Conservation (phyloP, 2,797 vertebrate genomes). For the Meriones psammophilus region DNA sequence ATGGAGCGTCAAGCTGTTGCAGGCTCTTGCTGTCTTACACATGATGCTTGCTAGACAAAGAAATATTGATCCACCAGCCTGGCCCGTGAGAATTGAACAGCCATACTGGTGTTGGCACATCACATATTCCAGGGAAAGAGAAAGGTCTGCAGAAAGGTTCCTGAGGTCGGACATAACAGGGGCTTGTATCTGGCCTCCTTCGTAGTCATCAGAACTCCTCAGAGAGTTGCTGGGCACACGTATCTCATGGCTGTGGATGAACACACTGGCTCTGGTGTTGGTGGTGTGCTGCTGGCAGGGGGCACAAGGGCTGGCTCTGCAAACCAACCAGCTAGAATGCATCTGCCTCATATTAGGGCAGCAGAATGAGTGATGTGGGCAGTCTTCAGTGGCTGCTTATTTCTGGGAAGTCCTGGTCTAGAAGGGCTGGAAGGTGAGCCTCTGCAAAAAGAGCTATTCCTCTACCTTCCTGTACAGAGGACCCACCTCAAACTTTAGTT, state of each 20-base stretch:
- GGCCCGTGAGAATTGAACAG: background rate
- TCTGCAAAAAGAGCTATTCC: background rate
- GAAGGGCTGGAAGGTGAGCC: background rate
- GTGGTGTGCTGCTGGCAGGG: background rate
- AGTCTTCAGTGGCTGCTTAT: accelerated
- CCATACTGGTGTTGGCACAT: accelerated
- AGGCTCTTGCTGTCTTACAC: constrained; percentile 17
- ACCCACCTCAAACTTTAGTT: background rate
- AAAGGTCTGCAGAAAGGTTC: accelerated
- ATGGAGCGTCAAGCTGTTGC: constrained; percentile 69
- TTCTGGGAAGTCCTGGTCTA: background rate
- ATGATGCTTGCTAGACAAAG: constrained; percentile 27
- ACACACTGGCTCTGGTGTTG: background rate
- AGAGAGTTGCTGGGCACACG: background rate
- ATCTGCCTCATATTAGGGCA: background rate
- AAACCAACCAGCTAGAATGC: accelerated
- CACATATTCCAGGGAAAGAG: accelerated
- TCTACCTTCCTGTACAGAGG: background rate
- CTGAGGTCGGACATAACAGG: background rate
- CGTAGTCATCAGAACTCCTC: background rate
- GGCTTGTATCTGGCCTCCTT: background rate
- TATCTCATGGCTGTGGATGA: accelerated
- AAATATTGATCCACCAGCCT: background rate
- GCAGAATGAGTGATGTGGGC: accelerated
- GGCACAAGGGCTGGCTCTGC: background rate